Evolutionary conservation across 2,797 vertebrate species (phyloP), one percentile per base, ranked within the genome.

Genomic region (Gambelia wislizenii): DNA sequence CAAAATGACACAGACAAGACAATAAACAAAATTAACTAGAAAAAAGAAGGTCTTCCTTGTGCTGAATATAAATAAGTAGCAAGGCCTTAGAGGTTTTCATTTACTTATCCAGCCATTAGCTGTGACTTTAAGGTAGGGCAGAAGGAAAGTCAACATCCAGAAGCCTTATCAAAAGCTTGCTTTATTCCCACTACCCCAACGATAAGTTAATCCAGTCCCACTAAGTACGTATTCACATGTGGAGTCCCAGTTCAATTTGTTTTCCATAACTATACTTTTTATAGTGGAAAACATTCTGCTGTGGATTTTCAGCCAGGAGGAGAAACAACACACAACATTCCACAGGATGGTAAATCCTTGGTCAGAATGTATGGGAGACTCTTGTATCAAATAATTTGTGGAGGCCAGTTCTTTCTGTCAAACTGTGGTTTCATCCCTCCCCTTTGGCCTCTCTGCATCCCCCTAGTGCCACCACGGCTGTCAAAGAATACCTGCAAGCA

Each of bases 321-420:
- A 12, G 25, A 84, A 0, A 1, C 1, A 0, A 0, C 47, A 30
- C 64, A 0, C 79, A 49, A 30, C 36, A 90, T 0, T 49, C 18
- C 79, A 49, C 81, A 78, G 47, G 7, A 54, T 9, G 74, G 27
- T 64, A 75, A 13, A 47, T 83, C 79, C 86, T 42, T 56, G 52
- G 12, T 47, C 25, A 84, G 52, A 49, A 67, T 18, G 1, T 87
- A 1, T 74, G 18, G 78, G 12, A 91, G 2, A 1, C 79, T 14
- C 27, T 75, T 0, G 18, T 87, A 77, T 87, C 61, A 79, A 84
- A 90, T 52, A 67, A 27, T 89, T 88, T 91, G 1, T 72, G 56
- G 16, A 82, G 22, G 89, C 1, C 10, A 79, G 6, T n/a, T 88
- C 56, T 83, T n/a, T n/a, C n/a, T n/a, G n/a, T n/a, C n/a, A n/a